Conservation (phyloP, 2,888 invertebrate genomes). For the Steromphala cineraria region DNA sequence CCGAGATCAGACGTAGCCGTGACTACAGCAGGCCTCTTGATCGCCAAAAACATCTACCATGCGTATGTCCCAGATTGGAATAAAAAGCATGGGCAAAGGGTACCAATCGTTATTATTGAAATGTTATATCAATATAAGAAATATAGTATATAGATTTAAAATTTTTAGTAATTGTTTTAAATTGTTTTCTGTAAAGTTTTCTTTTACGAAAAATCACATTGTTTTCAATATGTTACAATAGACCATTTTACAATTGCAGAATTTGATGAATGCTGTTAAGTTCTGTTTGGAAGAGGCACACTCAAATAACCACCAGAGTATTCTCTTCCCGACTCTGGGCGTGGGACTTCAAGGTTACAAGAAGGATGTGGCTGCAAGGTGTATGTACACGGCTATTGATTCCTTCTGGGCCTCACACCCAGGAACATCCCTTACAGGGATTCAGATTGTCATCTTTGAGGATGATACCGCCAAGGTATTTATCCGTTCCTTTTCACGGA, state of each 20-base stretch:
- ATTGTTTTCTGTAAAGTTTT: too few species aligned
- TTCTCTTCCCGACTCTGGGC: not conserved
- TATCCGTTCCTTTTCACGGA: not conserved
- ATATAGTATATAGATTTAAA: too few species aligned
- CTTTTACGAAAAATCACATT: too few species aligned
- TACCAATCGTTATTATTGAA: not conserved
- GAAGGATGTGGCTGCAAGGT: not conserved
- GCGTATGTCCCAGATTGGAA: not conserved
- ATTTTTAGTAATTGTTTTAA: too few species aligned
- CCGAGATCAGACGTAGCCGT: not conserved
- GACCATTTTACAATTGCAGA: not conserved
- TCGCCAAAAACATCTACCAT: not conserved
- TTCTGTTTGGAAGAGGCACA: not conserved
- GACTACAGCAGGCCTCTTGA: not conserved
- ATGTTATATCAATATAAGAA: not conserved
- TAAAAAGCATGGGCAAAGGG: not conserved
- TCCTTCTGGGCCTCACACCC: not conserved
- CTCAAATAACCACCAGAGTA: not conserved
- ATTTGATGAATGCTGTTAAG: not conserved
- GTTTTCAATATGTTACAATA: not conserved
- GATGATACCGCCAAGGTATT: not conserved
- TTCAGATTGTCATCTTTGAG: not conserved
- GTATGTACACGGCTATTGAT: not conserved
- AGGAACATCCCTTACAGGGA: not conserved
- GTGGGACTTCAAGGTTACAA: not conserved